These are phyloP conservation scores for Drymonia ruficornis DNA, from an alignment of 2,888 invertebrate genomes.

Conservation along the genomic window DNA sequence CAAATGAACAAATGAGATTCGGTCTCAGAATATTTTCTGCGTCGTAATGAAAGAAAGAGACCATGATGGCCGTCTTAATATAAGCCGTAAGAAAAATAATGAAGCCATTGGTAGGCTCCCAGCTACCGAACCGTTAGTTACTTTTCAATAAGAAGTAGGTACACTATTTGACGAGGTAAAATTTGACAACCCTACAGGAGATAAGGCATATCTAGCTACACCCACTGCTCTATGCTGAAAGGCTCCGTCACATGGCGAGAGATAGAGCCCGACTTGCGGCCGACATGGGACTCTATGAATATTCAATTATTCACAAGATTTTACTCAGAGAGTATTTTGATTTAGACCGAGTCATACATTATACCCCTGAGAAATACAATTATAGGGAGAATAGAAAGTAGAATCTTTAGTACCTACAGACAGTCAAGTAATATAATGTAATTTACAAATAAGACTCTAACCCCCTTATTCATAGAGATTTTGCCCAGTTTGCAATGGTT, in stretches of 20 bases:
- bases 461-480: no score
- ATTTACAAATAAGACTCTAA: no score
- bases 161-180: neutral
- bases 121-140: neutral
- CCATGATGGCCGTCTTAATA: no score
- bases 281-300: slow-evolving; percentile 73
- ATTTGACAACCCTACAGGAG: slow-evolving; percentile 53
- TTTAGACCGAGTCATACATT: slow-evolving; percentile 52
- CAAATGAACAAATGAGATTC: no score
- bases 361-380: slow-evolving; percentile 15
- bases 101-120: no score
- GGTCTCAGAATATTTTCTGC: no score
- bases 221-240: slow-evolving; percentile 46
- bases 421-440: no score
- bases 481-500: no score
- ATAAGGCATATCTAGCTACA: slow-evolving; percentile 40
- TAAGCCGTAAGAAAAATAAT: no score
- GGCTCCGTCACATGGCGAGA: slow-evolving; percentile 65
- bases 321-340: slow-evolving; percentile 67
- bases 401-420: slow-evolving; percentile 1
- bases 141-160: neutral
- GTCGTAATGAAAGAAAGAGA: no score
- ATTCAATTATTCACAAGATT: slow-evolving; percentile 78
- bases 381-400: slow-evolving; percentile 9
- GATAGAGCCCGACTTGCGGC: slow-evolving; percentile 71